These are phyloP conservation scores for Bucorvus abyssinicus DNA, from an alignment of 2,797 vertebrate species.

Conservation along the genomic window DNA sequence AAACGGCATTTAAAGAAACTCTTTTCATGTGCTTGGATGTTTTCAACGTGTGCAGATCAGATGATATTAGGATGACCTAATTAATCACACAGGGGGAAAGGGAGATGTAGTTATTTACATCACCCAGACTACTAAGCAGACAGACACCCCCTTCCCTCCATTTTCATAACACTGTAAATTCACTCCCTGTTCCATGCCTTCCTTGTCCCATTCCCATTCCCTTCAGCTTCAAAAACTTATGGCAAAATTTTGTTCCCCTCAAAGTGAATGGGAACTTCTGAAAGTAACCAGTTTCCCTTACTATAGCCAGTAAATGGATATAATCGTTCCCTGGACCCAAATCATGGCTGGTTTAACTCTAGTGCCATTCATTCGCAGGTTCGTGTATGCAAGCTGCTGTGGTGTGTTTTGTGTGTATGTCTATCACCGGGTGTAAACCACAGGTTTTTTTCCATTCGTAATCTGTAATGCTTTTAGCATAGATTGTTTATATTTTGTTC, in stretches of 20 bases:
- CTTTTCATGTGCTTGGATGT: not conserved
- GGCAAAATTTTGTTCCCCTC: not conserved
- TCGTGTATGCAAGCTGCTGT: not conserved
- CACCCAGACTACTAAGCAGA: not conserved
- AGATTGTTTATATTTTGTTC: not conserved
- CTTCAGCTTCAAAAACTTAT: not conserved
- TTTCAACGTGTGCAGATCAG: not conserved
- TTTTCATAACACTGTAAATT: not conserved
- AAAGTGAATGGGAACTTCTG: not conserved
- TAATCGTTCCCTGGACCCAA: not conserved
- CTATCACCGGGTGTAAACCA: not conserved
- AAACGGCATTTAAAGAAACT: not conserved
- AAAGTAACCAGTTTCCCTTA: not conserved
- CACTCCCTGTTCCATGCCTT: not conserved
- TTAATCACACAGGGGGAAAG: not conserved
- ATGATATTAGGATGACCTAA: not conserved
- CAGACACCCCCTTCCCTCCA: not conserved
- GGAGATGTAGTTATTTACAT: not conserved
- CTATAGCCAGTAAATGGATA: not conserved
- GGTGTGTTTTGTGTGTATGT: not conserved
- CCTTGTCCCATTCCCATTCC: not conserved
- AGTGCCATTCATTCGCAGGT: rapidly evolving
- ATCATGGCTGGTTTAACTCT: not conserved
- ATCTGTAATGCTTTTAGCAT: not conserved
- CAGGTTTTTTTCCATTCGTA: not conserved